phyloP scores from a whole-genome alignment of 2,113 vertebrate genomes.

The Pedetes capensis region DNA sequence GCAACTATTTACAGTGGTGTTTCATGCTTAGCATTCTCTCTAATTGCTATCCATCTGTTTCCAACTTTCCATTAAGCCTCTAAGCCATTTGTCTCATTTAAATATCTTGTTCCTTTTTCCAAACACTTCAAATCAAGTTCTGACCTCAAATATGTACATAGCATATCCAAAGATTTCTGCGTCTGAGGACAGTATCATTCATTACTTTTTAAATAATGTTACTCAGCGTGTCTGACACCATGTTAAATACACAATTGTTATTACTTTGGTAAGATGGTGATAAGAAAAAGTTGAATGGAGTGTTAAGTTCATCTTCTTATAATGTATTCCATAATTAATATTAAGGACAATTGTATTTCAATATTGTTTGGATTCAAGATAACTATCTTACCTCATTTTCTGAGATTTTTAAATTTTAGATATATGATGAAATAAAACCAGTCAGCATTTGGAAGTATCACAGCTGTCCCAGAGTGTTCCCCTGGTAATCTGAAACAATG shows the following conservation, averaged over 20 bases:
- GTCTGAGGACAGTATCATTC: slow-evolving; percentile 30
- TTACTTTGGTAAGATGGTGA: background rate
- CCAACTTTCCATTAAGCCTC: slow-evolving; percentile 75
- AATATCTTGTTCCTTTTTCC: slow-evolving; percentile 59
- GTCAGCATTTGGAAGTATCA: background rate
- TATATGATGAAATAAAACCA: slow-evolving; percentile 33
- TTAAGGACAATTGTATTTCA: slow-evolving; percentile 6
- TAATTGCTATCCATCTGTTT: slow-evolving; percentile 70
- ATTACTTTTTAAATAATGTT: slow-evolving; percentile 23
- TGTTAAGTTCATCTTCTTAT: background rate
- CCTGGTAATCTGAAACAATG: background rate
- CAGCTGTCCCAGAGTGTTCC: background rate
- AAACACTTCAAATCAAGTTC: slow-evolving; percentile 68
- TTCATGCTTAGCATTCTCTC: slow-evolving; percentile 52
- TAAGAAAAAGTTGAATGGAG: slow-evolving; percentile 1
- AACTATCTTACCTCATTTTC: slow-evolving; percentile 12
- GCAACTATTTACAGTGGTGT: slow-evolving; percentile 8
- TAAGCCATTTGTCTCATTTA: slow-evolving; percentile 68
- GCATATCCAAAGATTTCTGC: slow-evolving; percentile 54
- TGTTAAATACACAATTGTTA: slow-evolving; percentile 17
- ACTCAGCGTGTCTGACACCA: background rate
- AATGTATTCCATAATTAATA: slow-evolving; percentile 22
- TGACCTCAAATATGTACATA: slow-evolving; percentile 71
- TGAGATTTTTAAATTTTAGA: slow-evolving; percentile 20
- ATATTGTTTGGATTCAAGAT: slow-evolving; percentile 19